phyloP scores from a whole-genome alignment of 2,113 vertebrate genomes.

The Cottus gobio region DNA sequence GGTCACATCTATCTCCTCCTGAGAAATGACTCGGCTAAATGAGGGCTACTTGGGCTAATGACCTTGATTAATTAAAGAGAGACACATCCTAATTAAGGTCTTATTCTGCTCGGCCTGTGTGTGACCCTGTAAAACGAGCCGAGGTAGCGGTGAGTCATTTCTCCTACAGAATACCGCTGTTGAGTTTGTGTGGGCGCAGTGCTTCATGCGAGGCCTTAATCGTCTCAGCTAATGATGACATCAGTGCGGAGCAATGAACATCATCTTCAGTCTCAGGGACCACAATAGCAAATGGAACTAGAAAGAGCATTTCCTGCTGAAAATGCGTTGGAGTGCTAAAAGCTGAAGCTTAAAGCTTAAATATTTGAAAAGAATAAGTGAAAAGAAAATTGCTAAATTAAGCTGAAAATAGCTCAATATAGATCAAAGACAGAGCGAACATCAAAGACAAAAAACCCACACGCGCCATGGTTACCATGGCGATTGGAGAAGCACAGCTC shows the following conservation, averaged over 20 bases:
- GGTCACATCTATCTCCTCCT: constrained; percentile 65
- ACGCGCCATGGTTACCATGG: too few relatives aligned
- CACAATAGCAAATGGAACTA: neutral
- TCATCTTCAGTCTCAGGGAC: neutral
- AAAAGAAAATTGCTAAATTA: too few relatives aligned
- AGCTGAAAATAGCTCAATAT: too few relatives aligned
- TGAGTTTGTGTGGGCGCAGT: constrained; percentile 21
- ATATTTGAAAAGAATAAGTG: too few relatives aligned
- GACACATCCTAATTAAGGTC: constrained; percentile 75
- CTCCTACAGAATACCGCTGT: constrained; percentile 20
- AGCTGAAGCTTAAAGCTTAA: too few relatives aligned
- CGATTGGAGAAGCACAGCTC: too few relatives aligned
- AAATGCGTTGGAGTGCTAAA: too few relatives aligned
- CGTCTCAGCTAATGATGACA: constrained; percentile 20
- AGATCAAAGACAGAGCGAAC: too few relatives aligned
- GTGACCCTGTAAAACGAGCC: constrained; percentile 71
- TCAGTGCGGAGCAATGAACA: constrained; percentile 14
- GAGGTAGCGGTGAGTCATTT: constrained; percentile 59
- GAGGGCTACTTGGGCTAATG: constrained; percentile 65
- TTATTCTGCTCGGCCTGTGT: constrained; percentile 53
- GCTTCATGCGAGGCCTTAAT: constrained; percentile 11
- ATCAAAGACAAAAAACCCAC: too few relatives aligned
- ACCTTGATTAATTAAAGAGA: constrained; percentile 79
- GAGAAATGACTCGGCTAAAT: constrained; percentile 76
- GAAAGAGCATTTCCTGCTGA: too few relatives aligned